Evolutionary conservation across 2,888 invertebrate genomes (phyloP).

Genomic region (Gymnosoma rotundatum): DNA sequence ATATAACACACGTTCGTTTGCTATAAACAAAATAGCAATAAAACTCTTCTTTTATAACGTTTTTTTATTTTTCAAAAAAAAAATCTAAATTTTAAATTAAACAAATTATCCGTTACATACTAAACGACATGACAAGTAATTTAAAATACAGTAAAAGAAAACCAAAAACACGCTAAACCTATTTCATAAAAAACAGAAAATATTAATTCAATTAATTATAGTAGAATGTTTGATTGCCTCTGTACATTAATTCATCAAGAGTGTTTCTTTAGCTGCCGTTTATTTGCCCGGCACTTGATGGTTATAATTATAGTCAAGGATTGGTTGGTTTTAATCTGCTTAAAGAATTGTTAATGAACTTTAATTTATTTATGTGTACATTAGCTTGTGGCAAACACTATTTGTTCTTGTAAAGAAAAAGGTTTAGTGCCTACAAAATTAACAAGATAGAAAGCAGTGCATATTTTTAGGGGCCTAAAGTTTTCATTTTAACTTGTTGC

Average conservation of each 20-base stretch:
- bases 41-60: background rate
- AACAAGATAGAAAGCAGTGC: too few relatives aligned
- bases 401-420: too few relatives aligned
- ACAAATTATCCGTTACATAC: constrained; percentile 25
- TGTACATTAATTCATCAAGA: background rate
- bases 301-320: background rate
- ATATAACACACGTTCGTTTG: background rate
- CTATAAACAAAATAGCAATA: constrained; percentile 22
- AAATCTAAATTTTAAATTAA: background rate
- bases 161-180: background rate
- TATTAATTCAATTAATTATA: constrained; percentile 32
- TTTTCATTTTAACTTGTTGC: too few relatives aligned
- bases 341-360: constrained; percentile 35
- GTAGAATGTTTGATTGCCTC: background rate
- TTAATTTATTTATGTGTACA: background rate
- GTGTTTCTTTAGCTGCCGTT: background rate
- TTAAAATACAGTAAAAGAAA: background rate
- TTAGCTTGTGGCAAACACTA: background rate
- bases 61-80: background rate
- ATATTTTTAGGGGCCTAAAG: too few relatives aligned
- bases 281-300: background rate
- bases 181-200: background rate
- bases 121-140: constrained; percentile 8
- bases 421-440: too few relatives aligned
- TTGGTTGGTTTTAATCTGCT: constrained; percentile 34